Conservation (phyloP, 2,888 invertebrate species). For the Diaprepes abbreviatus region DNA sequence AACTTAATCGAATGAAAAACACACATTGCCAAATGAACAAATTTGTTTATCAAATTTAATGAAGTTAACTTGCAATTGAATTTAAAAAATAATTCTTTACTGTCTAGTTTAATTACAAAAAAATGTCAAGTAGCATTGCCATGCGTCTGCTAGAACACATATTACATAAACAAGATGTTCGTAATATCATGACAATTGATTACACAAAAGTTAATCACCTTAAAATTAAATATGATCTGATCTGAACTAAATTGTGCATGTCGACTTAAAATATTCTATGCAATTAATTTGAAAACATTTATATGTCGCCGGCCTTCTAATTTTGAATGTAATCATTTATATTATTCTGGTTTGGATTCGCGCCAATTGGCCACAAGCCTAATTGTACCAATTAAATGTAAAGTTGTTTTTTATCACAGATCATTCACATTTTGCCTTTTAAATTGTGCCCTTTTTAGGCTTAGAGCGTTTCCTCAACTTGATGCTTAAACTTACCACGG, state of each 20-base stretch:
- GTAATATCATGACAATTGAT: background rate
- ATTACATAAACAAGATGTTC: background rate
- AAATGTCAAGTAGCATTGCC: background rate
- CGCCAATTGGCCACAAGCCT: background rate
- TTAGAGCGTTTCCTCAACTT: too few relatives aligned
- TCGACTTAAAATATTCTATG: background rate
- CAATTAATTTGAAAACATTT: background rate
- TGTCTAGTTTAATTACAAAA: background rate
- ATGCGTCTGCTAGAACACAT: background rate
- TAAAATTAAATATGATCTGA: slow-evolving; percentile 1
- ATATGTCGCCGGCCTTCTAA: background rate
- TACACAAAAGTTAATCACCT: background rate
- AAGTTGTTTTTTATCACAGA: too few relatives aligned
- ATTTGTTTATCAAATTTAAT: too few relatives aligned
- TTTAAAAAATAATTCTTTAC: too few relatives aligned
- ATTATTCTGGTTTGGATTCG: background rate
- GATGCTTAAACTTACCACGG: too few relatives aligned
- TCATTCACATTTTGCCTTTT: too few relatives aligned
- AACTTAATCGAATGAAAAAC: too few relatives aligned
- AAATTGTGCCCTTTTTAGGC: too few relatives aligned
- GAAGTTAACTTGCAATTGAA: too few relatives aligned
- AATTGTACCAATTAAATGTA: background rate
- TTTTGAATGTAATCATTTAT: slow-evolving; percentile 1
- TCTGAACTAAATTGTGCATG: slow-evolving; percentile 4
- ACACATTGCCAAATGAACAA: too few relatives aligned